Percentiles rank a stretch among this genome's conserved stretches.
Conservation (phyloP, 2,888 invertebrate species). For the Neuroscelio doddi region DNA sequence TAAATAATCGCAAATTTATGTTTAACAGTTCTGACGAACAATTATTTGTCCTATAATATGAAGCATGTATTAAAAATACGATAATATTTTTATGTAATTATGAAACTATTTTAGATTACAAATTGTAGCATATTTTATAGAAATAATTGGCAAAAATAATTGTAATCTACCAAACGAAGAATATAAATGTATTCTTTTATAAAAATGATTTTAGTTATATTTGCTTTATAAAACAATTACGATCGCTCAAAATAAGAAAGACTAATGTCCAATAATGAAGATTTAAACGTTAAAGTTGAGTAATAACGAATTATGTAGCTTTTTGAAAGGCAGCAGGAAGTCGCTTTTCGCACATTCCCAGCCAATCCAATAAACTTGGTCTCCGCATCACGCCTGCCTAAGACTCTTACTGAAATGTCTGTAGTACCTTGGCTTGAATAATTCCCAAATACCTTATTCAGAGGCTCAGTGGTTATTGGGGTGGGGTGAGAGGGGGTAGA, state of each 20-base stretch:
- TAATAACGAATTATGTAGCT: constrained; percentile 45
- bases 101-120: too few relatives aligned
- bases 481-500: constrained; percentile 19
- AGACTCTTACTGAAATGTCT: constrained; percentile 42
- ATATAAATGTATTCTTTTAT: too few relatives aligned
- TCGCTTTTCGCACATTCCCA: constrained; percentile 43
- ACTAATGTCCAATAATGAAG: constrained; percentile 31
- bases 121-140: too few relatives aligned
- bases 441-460: constrained; percentile 38
- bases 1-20: too few relatives aligned
- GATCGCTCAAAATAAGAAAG: constrained; percentile 21
- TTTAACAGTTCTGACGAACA: too few relatives aligned
- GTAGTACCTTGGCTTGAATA: constrained; percentile 41
- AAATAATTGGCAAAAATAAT: too few relatives aligned
- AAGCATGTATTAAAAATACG: too few relatives aligned
- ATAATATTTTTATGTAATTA: too few relatives aligned
- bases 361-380: constrained; percentile 47
- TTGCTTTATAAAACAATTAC: too few relatives aligned
- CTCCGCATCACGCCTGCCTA: constrained; percentile 44
- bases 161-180: too few relatives aligned
- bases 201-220: too few relatives aligned
- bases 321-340: constrained; percentile 43
- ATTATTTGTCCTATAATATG: too few relatives aligned
- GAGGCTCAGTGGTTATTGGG: constrained; percentile 42
- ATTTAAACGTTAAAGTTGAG: constrained; percentile 35